Base-by-base conservation (phyloP, 1,140 invertebrate genomes). In the Orius insidiosus region DNA sequence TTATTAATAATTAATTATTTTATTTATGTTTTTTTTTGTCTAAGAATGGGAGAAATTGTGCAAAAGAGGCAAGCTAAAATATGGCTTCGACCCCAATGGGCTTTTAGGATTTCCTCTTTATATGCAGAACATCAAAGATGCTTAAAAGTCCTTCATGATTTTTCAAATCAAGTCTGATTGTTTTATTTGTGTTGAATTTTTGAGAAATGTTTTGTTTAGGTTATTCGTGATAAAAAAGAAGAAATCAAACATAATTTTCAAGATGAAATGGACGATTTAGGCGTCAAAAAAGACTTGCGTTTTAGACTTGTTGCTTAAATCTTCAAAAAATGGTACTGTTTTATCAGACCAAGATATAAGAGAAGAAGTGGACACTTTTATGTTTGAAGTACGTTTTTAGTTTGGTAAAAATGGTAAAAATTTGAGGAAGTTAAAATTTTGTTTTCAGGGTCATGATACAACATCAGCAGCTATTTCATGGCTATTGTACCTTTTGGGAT, bases 281-380 rank as follows among this genome's bases (percentile, higher is more conserved):
- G 49, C 51, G 55, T 55, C 19, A 63, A 62, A 43, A 75, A 70
- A 71, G 68, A 49, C 54, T 75, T 11, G 78, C 80, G 1, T 85
- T 87, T 63, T 87, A 37, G 82, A 85, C 63, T 60, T 81, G 34
- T 57, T 85, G 13, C 66, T 84, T n/a, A 68, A 74, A 57, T 65
- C 66, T 40, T 68, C 67, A 39, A 60, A 68, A 18, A 39, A 58
- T 9, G 48, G 48, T n/a, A 41, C 39, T n/a, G 36, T 53, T 34
- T 24, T 49, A 42, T 46, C 65, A 0, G 69, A 76, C 51, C 67
- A 72, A 40, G 73, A 80, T 55, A 80, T 87, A 36, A 65, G 77
- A 39, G 81, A 86, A 59, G 84, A 87, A 66, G 81, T 85, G 11
- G 81, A 85, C 55, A 87, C 83, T 4, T 87, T 88, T 54, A 85